Percentiles rank a stretch among this genome's conserved stretches.
Evolutionary conservation across 2,797 vertebrate genomes (phyloP).

Genomic region (Dallia pectoralis): DNA sequence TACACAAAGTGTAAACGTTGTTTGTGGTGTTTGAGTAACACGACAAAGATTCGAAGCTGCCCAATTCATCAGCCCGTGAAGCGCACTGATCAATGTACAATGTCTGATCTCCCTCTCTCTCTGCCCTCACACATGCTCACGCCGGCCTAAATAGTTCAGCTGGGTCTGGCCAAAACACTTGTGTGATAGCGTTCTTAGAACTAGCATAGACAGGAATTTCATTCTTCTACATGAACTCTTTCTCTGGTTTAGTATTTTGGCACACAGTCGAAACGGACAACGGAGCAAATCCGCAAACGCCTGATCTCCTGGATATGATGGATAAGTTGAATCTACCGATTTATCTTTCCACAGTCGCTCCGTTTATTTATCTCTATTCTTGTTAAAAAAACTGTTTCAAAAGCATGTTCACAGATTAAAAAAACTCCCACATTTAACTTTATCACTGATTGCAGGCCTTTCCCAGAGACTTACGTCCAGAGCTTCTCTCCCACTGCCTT

Average conservation of each 20-base stretch:
- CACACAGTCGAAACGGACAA: neutral
- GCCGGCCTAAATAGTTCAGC: neutral
- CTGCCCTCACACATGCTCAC: neutral
- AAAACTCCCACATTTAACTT: neutral
- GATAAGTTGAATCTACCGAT: neutral
- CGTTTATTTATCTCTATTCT: neutral
- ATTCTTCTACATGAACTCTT: neutral
- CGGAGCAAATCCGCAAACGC: neutral
- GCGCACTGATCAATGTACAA: neutral
- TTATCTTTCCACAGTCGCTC: neutral
- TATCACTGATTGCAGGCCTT: neutral
- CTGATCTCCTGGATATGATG: neutral
- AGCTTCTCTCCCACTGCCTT: neutral
- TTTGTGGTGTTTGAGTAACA: neutral
- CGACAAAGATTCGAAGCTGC: neutral
- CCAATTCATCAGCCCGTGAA: neutral
- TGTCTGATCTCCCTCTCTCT: neutral
- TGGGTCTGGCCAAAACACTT: neutral
- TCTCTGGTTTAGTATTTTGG: neutral
- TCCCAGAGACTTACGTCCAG: neutral
- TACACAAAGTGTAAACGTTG: neutral
- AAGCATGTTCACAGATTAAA: neutral
- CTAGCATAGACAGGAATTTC: neutral
- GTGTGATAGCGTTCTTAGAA: neutral
- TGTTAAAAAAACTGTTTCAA: neutral